Evolutionary conservation across 2,113 vertebrate species (phyloP), one percentile per base, ranked within the genome.

Genomic region (Furnarius figulus): DNA sequence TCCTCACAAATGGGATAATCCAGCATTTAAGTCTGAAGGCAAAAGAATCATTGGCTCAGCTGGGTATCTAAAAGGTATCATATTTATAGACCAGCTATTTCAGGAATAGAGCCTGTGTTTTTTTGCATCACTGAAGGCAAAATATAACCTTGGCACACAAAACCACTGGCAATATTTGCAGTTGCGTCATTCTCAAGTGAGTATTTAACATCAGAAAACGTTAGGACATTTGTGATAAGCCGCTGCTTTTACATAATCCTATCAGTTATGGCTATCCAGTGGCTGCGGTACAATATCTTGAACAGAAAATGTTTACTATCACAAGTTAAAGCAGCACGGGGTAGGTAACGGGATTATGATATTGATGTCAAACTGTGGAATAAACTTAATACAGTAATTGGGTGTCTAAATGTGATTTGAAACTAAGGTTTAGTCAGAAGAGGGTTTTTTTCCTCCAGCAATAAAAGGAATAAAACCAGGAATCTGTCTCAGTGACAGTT

Each of bases 131-230:
- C 95, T 97, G 97, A 96, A 97, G 97, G 96, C 97, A 96, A 97
- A 95, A 95, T 95, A 81, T 97, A 96, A 97, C 95, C 94, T 98
- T 97, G 96, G 93, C 97, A 97, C 97, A 97, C 94, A 97, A 98
- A 97, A 94, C 91, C 95, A 97, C 96, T 95, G 95, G 97, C 97
- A 97, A 73, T 96, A 97, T 96, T 97, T 97, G 94, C 91, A 90
- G 82, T 94, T 95, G 89, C 85, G 14, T 96, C 97, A 93, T 46
- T 50, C 85, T 97, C 97, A 97, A 97, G 95, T 96, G 95, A 96
- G 91, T 94, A 92, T 91, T 97, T 93, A 87, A 96, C 82, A 91
- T 63, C 72, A 87, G 85, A 72, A 95, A 87, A 81, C 0, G 23
- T 94, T 91, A 96, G 95, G 94, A 89, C 80, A 76, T 87, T 96